phyloP scores from a whole-genome alignment of 2,113 vertebrate species.

The Daboia siamensis region DNA sequence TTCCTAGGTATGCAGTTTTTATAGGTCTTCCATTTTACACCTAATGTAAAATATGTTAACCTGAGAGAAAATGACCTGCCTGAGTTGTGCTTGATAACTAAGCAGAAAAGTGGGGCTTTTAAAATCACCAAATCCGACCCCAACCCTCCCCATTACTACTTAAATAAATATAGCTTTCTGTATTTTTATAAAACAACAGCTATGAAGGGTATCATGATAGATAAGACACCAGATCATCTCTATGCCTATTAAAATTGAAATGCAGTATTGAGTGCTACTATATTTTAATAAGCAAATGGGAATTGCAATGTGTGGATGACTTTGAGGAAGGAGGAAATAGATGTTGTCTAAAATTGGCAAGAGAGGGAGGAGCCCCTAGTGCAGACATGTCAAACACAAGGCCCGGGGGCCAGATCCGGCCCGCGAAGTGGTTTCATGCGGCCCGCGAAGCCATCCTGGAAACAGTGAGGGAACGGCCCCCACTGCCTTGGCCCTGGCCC shows the following conservation, averaged over 20 bases:
- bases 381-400: too few species aligned
- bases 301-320: neutral
- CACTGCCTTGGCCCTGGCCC: too few species aligned
- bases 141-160: accelerated
- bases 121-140: neutral
- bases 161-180: neutral
- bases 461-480: too few species aligned
- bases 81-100: neutral
- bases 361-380: neutral
- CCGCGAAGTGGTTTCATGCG: too few species aligned
- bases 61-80: neutral
- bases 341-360: neutral
- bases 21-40: neutral
- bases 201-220: neutral
- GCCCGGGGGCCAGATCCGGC: too few species aligned
- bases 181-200: neutral
- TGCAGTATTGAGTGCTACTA: neutral
- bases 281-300: neutral
- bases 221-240: neutral
- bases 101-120: neutral
- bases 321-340: neutral
- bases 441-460: too few species aligned
- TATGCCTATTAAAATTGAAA: neutral
- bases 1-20: neutral
- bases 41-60: neutral